Conservation (phyloP, 2,888 invertebrate species). For the Lycaena phlaeas region DNA sequence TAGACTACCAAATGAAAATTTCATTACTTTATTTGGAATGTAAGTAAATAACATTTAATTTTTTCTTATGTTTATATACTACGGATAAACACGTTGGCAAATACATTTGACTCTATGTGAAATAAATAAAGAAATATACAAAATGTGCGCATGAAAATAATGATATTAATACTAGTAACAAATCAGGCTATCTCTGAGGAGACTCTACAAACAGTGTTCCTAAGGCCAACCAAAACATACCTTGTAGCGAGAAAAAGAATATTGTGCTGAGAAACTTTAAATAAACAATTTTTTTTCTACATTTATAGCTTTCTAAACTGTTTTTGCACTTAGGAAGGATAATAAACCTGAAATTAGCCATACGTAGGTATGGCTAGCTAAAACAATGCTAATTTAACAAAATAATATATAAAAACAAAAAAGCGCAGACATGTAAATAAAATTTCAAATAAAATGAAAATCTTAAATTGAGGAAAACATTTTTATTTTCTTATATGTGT, state of each 20-base stretch:
- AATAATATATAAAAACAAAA: too few species aligned
- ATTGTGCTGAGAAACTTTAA: slow-evolving; percentile 40
- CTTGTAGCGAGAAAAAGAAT: slow-evolving; percentile 73
- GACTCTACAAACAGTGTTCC: slow-evolving; percentile 74
- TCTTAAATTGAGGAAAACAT: too few species aligned
- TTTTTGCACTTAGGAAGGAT: slow-evolving; percentile 50
- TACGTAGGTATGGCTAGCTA: slow-evolving; percentile 38
- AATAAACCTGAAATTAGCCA: slow-evolving; percentile 37
- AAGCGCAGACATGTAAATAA: too few species aligned
- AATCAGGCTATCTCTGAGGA: slow-evolving; percentile 83
- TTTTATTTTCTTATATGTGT: too few species aligned
- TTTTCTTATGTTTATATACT: slow-evolving; percentile 38
- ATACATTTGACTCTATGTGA: slow-evolving; percentile 78
- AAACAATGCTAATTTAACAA: slow-evolving; percentile 41
- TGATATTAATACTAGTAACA: slow-evolving; percentile 86
- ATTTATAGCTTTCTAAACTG: slow-evolving; percentile 35
- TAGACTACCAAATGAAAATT: too few species aligned
- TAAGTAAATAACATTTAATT: slow-evolving; percentile 12
- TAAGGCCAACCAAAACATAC: slow-evolving; percentile 74
- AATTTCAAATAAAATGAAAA: too few species aligned
- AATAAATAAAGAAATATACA: slow-evolving; percentile 80
- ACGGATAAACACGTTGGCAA: slow-evolving; percentile 46
- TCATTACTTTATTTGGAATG: slow-evolving; percentile 20
- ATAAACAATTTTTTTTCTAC: slow-evolving; percentile 32
- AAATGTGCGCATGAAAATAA: slow-evolving; percentile 89